These are phyloP conservation scores for Trachymyrmex cornetzi DNA, from an alignment of 1,140 invertebrate genomes.

Conservation along the genomic window DNA sequence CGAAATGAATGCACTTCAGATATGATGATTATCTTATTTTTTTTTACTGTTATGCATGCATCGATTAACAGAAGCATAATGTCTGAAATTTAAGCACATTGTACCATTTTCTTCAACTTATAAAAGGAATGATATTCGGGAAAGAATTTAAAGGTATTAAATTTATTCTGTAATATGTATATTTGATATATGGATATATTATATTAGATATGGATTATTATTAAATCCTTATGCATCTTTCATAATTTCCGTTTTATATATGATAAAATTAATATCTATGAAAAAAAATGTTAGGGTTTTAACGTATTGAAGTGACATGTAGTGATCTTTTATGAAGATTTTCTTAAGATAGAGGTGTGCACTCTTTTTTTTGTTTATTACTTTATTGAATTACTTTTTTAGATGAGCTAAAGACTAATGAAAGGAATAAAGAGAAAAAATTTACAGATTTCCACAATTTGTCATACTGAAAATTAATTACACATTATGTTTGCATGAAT, in stretches of 20 bases:
- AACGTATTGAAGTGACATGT: not conserved
- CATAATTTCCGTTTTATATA: not conserved
- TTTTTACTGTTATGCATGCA: not conserved
- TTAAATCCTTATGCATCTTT: not conserved
- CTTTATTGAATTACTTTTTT: not conserved
- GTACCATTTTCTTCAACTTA: not conserved
- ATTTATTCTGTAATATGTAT: not conserved
- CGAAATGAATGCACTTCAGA: constrained; percentile 12
- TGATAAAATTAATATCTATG: not conserved
- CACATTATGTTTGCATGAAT: constrained; percentile 3
- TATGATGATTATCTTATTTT: not conserved
- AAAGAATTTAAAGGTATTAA: not conserved
- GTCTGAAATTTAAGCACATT: not conserved
- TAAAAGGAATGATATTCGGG: not conserved
- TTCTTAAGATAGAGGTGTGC: not conserved
- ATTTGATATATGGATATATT: not conserved
- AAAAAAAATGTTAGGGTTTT: not conserved
- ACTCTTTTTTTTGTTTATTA: not conserved
- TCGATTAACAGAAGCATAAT: not conserved
- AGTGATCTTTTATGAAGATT: not conserved
- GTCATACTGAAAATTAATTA: not conserved
- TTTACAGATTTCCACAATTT: not conserved
- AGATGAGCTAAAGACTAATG: not conserved
- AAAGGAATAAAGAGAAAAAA: no score
- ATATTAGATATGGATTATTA: no score